Evolutionary conservation across 2,113 vertebrate species (phyloP).

Genomic region (Myrmecophaga tridactyla): DNA sequence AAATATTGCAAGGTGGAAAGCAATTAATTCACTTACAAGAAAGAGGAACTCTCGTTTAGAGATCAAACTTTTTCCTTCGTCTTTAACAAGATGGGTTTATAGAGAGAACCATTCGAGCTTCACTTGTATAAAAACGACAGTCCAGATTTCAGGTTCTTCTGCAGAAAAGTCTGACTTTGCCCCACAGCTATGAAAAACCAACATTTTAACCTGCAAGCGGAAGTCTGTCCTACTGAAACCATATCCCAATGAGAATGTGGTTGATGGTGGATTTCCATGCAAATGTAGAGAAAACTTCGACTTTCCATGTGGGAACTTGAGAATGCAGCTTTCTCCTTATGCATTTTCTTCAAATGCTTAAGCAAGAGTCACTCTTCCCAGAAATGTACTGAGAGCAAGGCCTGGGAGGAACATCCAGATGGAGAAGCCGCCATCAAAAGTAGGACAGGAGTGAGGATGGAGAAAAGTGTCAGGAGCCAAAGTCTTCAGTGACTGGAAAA

Average conservation of each 20-base stretch:
- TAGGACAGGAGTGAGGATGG: neutral
- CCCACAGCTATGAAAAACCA: neutral
- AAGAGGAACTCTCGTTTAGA: neutral
- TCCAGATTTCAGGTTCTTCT: neutral
- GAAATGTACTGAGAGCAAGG: no score
- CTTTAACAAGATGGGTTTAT: neutral
- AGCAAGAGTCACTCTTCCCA: neutral
- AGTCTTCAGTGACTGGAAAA: neutral
- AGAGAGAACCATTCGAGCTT: neutral
- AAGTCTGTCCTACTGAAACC: neutral
- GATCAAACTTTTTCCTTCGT: neutral
- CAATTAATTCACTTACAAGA: neutral
- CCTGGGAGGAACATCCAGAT: no score
- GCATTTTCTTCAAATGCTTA: neutral
- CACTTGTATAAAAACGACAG: neutral
- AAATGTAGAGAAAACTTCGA: neutral
- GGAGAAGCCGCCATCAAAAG: fast-evolving
- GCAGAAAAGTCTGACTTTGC: neutral
- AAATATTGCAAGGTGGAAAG: slow-evolving; percentile 13
- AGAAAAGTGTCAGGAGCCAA: neutral
- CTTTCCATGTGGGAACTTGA: neutral
- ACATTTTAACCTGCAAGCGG: neutral
- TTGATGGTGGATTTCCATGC: neutral
- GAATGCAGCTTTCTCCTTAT: neutral
- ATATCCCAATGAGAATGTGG: neutral